Base-by-base conservation (phyloP, 2,888 invertebrate genomes). In the Eulithis prunata region DNA sequence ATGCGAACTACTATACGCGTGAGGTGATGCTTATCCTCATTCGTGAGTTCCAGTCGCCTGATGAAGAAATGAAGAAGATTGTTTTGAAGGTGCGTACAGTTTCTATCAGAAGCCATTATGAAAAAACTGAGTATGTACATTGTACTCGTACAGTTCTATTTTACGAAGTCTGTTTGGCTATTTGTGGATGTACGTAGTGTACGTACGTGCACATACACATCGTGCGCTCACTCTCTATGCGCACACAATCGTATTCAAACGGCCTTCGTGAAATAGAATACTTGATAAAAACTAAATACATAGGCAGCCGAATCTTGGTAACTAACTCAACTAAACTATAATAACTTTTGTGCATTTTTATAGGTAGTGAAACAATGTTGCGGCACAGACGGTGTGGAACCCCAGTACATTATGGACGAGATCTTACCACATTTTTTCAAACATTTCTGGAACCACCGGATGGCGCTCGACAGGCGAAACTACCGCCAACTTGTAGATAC, bases 11-110 rank as follows among this genome's bases (percentile, higher is more conserved):
- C 88, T 99, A 99, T 85, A 99, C 99, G 0, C 95, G 99, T 77
- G 99, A 99, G 96, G 99, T 99, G 86, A 99, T 99, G 99, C 82
- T 94, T 43, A 99, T 99, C 88, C 94, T 99, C 36, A 99, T 99
- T 79, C 95, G 99, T 89, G 99, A 99, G 94, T 99, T 99, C 89
- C 99, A 99, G 91, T 99, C 99, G 64, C 99, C 99, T 0, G 99
- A 99, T 88, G 99, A 99, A 89, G 99, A 99, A 94, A 99, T 99
- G 99, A 99, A 99, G 90, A 99, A 99, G 87, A 99, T 99, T 93
- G 99, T 99, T 0, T 94, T 99, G 72, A 99, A 99, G 94, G 97
- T 96, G 71, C 59, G 71, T 52, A 14, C 41, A 7, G 47, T 38
- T 28, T 28, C 52, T 12, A 14, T 41, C 2, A 41, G 8, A 2